Evolutionary conservation across 2,797 vertebrate genomes (phyloP).

Genomic region (Platalea minor): DNA sequence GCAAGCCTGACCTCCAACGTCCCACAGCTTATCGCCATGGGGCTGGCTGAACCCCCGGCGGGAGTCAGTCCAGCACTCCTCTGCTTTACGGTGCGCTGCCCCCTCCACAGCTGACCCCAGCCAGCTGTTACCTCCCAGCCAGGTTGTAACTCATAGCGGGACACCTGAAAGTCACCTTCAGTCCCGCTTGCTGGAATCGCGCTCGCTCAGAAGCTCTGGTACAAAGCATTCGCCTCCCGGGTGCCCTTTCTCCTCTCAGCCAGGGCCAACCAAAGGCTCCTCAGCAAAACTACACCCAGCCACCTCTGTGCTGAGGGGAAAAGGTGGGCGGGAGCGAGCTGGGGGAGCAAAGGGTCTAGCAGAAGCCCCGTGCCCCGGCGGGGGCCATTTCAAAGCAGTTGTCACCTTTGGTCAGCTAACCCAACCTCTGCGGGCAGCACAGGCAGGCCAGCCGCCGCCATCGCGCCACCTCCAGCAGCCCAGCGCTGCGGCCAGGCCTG

Average conservation of each 20-base stretch:
- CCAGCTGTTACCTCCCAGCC: not conserved
- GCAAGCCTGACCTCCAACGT: not conserved
- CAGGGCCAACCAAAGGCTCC: not conserved
- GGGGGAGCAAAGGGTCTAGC: not conserved
- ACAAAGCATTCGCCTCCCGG: too few relatives aligned
- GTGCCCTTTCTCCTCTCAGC: not conserved
- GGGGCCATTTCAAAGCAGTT: not conserved
- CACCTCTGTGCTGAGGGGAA: fast-evolving
- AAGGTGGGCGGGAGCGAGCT: not conserved
- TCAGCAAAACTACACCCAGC: not conserved
- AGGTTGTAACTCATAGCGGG: fast-evolving
- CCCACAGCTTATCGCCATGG: not conserved
- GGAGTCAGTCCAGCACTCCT: not conserved
- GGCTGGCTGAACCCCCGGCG: not conserved
- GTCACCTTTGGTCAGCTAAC: not conserved
- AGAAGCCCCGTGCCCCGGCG: not conserved
- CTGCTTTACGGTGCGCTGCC: fast-evolving
- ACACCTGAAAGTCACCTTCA: not conserved
- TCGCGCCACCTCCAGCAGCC: not conserved
- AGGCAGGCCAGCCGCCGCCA: fast-evolving
- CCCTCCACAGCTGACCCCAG: not conserved
- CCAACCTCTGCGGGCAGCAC: not conserved
- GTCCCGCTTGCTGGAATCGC: fast-evolving
- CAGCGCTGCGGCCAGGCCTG: not conserved
- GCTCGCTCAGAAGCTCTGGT: fast-evolving